phyloP scores from a whole-genome alignment of 2,888 invertebrate genomes.

The Eudemis profundana region DNA sequence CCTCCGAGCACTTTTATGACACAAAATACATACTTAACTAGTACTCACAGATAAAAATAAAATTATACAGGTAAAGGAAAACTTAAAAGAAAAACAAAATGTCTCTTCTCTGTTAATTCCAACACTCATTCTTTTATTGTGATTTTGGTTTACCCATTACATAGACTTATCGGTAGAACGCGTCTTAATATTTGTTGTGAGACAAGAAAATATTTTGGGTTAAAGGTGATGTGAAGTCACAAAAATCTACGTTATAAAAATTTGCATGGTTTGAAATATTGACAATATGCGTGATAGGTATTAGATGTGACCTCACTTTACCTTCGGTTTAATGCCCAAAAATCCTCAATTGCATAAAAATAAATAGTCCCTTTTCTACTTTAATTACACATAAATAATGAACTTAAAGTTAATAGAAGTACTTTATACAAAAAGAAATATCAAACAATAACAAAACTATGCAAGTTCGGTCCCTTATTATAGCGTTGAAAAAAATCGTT shows the following conservation, averaged over 20 bases:
- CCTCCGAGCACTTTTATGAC: constrained; percentile 4
- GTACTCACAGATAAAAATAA: constrained; percentile 36
- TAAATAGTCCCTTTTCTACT: constrained; percentile 77
- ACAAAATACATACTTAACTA: not conserved
- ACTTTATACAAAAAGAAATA: constrained; percentile 78
- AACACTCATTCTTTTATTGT: constrained; percentile 86
- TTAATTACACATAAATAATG: constrained; percentile 80
- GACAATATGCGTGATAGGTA: constrained; percentile 42
- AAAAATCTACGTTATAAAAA: constrained; percentile 49
- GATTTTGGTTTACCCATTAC: constrained; percentile 79
- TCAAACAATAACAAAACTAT: constrained; percentile 58
- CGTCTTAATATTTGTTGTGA: constrained; percentile 85
- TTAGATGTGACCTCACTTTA: constrained; percentile 64
- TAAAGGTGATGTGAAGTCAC: constrained; percentile 64
- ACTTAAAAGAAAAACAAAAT: constrained; percentile 76
- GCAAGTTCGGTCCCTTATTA: constrained; percentile 63
- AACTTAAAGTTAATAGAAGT: constrained; percentile 70
- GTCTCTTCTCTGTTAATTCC: constrained; percentile 84
- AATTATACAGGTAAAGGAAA: constrained; percentile 59
- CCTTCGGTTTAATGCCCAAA: constrained; percentile 65
- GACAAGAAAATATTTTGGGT: constrained; percentile 62
- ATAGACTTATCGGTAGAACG: constrained; percentile 67
- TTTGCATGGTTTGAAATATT: constrained; percentile 45
- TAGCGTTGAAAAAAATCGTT: constrained; percentile 48
- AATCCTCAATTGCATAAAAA: constrained; percentile 69